Base-by-base conservation (phyloP, 2,113 vertebrate species). In the Carassius auratus region DNA sequence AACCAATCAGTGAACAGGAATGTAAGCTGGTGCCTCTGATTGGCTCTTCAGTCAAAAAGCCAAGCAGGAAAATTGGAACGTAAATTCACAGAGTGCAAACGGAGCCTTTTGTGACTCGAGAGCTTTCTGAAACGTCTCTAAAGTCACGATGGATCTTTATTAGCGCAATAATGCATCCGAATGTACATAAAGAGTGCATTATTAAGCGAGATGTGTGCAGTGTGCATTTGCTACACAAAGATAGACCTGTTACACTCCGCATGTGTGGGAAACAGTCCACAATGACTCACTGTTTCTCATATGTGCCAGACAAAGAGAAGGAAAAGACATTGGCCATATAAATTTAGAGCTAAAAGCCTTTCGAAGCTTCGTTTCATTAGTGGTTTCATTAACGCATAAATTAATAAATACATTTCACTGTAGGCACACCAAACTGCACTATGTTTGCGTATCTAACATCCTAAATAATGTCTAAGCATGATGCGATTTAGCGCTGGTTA, bases 131-230 rank as follows among this genome's bases (percentile, higher is more conserved):
- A 50, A 55, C 0, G 26, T 33, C 75, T 15, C 75, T 5, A 6
- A 76, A 3, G 26, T 21, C 77, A 15, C 77, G 36, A 30, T 17
- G 78, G 14, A 38, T 23, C 21, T 59, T 38, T 26, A 38, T 64
- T 64, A 13, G 23, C 8, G 15, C n/a, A 6, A 42, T 15, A 50
- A 30, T 66, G 78, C 76, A 79, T 79, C 26, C 52, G 26, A 30
- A 62, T 15, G 36, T 42, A 80, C 77, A 80, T 50, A 30, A 26
- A 81, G 66, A 48, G 61, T 80, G 78, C 38, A 26, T 64, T 21
- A 26, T 64, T 21, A 80, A 30, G 15, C 17, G 78, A 30, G 38
- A 81, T 66, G 78, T 23, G 76, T 50, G 78, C 36, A 45, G 76
- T 10, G 19, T 79, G 45, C 38, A 68, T 52, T 68, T 52, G 61